Conservation (phyloP, 2,888 invertebrate species). For the Brachypalpus laphriformis region DNA sequence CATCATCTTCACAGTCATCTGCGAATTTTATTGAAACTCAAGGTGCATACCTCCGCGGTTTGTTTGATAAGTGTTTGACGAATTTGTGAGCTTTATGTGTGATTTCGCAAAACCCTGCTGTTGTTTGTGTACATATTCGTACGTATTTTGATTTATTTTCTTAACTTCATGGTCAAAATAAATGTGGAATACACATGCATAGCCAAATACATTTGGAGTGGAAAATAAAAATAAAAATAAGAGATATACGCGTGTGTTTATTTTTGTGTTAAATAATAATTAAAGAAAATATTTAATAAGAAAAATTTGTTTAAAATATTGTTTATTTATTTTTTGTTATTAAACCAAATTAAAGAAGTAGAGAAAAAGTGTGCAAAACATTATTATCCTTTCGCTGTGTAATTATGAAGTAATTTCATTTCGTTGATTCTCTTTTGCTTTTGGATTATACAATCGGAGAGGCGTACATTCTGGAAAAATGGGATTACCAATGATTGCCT, state of each 20-base stretch:
- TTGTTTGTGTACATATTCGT: conserved; percentile 6
- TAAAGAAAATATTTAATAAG: not conserved
- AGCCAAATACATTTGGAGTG: conserved; percentile 25
- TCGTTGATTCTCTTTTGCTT: conserved; percentile 12
- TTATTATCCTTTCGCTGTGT: conserved; percentile 8
- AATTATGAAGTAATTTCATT: conserved; percentile 47
- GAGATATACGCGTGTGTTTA: conserved; percentile 10
- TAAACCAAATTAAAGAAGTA: not conserved
- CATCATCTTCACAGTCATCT: conserved; percentile 13
- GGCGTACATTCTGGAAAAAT: conserved; percentile 33
- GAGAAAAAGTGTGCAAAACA: conserved; percentile 1
- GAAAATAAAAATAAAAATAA: not conserved
- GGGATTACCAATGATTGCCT: conserved; percentile 43
- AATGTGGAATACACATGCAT: conserved; percentile 20
- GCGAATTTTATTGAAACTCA: conserved; percentile 59
- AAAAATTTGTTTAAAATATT: not conserved
- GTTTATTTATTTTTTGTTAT: not conserved
- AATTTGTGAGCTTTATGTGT: conserved; percentile 19
- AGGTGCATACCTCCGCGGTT: conserved; percentile 59
- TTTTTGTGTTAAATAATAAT: conserved; percentile 5
- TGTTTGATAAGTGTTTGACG: conserved; percentile 48
- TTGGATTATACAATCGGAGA: conserved; percentile 55
- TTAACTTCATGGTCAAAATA: conserved; percentile 42
- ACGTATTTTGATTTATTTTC: not conserved
- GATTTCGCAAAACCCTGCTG: conserved; percentile 30